A percentile compares a stretch with the other conserved stretches of the same genome.
These are phyloP conservation scores for Dermatemys mawii DNA, from an alignment of 2,113 vertebrate genomes.

Conservation along the genomic window DNA sequence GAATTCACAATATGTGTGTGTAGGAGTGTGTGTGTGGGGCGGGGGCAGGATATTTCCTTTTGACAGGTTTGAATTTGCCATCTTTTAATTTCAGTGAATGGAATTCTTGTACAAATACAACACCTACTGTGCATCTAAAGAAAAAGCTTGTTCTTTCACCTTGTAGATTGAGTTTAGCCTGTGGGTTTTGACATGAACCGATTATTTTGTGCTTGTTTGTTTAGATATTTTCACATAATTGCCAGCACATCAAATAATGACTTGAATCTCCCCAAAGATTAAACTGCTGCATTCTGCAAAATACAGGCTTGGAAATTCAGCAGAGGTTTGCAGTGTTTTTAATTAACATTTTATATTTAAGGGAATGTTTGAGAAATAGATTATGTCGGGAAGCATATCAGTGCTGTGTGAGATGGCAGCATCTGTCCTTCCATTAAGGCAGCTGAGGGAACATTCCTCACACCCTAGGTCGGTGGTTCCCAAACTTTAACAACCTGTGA, in stretches of 20 bases:
- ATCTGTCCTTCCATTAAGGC: rapidly evolving
- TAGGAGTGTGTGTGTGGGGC: too few species aligned
- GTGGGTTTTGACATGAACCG: neutral
- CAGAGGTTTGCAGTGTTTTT: neutral
- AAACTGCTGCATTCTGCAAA: neutral
- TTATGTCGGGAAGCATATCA: neutral
- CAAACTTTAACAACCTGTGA: too few species aligned
- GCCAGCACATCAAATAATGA: neutral
- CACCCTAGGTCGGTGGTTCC: too few species aligned
- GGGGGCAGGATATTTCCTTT: neutral
- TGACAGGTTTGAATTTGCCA: too few species aligned
- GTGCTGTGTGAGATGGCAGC: neutral
- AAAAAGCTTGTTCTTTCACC: neutral
- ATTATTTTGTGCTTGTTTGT: neutral
- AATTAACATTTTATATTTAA: neutral
- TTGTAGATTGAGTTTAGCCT: neutral
- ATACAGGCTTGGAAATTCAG: neutral
- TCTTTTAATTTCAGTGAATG: too few species aligned
- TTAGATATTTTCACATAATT: neutral
- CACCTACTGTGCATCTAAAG: rapidly evolving
- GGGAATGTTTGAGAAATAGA: neutral
- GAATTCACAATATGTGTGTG: neutral
- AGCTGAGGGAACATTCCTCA: too few species aligned
- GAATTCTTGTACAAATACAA: neutral
- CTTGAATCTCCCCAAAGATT: neutral